Conservation (phyloP, 23 tunicate genomes). For the Styela plicata region DNA sequence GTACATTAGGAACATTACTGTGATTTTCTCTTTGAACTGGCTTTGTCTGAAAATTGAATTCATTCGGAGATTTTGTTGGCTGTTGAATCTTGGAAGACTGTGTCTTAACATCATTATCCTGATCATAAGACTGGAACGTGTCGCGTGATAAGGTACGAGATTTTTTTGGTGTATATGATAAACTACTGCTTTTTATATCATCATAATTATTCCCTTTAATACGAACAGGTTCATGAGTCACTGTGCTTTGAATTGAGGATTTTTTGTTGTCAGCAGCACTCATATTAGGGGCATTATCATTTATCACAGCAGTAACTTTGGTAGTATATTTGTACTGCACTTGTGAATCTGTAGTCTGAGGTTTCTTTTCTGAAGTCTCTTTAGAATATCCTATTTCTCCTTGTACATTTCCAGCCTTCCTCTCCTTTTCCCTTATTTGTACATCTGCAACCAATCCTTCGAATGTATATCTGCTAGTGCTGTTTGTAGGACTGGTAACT, state of each 20-base stretch:
- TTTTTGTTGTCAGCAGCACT: background rate
- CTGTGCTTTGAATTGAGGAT: background rate
- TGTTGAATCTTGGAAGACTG: background rate
- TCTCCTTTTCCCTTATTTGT: background rate
- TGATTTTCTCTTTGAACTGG: background rate
- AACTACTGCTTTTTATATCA: background rate
- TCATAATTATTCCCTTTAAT: background rate
- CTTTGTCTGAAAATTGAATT: background rate
- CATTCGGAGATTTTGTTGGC: background rate
- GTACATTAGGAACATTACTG: slow-evolving; percentile 8
- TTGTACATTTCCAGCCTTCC: background rate
- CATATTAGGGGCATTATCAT: background rate
- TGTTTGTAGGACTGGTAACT: background rate
- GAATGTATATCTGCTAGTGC: background rate
- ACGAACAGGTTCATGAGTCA: background rate
- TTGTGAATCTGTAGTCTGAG: slow-evolving; percentile 1
- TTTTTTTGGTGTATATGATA: background rate
- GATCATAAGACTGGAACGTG: slow-evolving; percentile 1
- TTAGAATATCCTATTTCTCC: background rate
- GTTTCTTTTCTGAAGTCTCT: background rate
- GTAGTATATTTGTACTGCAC: slow-evolving; percentile 52
- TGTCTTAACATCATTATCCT: background rate
- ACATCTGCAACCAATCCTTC: background rate
- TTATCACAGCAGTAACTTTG: slow-evolving; percentile 58
- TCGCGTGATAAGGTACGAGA: background rate